phyloP scores from a whole-genome alignment of 92 coral and sea anemone species.

The Nematostella vectensis region DNA sequence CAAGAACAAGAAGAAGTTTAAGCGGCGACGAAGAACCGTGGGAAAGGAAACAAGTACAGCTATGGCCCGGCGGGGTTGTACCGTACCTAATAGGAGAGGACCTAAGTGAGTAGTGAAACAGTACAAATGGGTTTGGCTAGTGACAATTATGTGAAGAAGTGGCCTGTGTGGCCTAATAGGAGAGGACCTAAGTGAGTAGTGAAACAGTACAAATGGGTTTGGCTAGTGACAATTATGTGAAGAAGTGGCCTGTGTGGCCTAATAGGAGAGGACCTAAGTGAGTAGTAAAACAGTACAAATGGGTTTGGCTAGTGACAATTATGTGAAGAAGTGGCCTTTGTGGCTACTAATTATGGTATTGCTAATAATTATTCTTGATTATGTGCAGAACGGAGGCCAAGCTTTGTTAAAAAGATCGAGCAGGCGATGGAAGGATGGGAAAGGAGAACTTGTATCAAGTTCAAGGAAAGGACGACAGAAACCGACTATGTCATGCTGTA shows the following conservation, averaged over 20 bases:
- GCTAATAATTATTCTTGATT: background rate
- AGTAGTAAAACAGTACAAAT: background rate
- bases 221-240: no score
- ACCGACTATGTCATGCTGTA: conserved; percentile 64
- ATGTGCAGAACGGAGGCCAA: conserved; percentile 35
- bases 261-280: conserved; percentile 42
- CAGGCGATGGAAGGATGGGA: conserved; percentile 72
- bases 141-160: no score
- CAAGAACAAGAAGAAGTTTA: background rate
- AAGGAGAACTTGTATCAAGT: conserved; percentile 54
- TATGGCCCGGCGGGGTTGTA: conserved; percentile 81
- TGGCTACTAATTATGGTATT: no score
- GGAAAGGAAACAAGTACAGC: background rate
- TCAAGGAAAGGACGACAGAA: conserved; percentile 49
- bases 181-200: conserved; percentile 55
- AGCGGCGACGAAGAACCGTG: background rate
- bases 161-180: no score
- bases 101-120: conserved; percentile 53
- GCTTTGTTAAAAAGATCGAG: conserved; percentile 36
- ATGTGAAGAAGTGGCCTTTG: no score
- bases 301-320: no score
- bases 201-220: no score
- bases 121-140: no score
- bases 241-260: no score
- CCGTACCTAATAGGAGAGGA: conserved; percentile 57